Base-by-base conservation (phyloP, 2,113 vertebrate species). In the Corvus hawaiiensis region DNA sequence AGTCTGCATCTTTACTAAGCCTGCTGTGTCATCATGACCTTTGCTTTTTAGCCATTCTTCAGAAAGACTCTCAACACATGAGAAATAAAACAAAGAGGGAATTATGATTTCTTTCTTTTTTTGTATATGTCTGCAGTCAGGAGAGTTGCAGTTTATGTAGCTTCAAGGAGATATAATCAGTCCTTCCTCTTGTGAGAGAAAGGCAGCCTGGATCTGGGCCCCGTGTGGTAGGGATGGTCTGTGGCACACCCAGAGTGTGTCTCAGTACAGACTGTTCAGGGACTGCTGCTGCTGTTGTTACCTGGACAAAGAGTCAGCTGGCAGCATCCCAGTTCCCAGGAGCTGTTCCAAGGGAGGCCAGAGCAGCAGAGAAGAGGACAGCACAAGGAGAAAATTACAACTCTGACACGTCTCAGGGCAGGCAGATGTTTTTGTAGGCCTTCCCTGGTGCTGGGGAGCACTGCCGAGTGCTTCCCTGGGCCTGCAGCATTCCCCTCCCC, bases 401-500 rank as follows among this genome's bases (percentile, higher is more conserved):
- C 46, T 48, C 72, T 9, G 26, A 5, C 13, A 0, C 1, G 0
- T 10, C 54, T 37, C 37, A 4, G 84, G 73, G 44, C 19, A 23
- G 43, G 22, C 52, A 43, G 41, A 33, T 18, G 37, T 11, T 52
- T 30, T 15, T 37, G 16, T 24, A 13, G 67, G 17, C 37, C 23
- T 11, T 1, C 24, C 32, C 30, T 1, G 1, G 43, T 6, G 14
- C 58, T 5, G 46, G 49, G 74, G 43, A 88, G 46, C 56, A 5
- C 1, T 8, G 33, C 21, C 16, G 6, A 3, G 37, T 5, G 41
- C 68, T 82, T n/a, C 22, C 5, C 6, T 2, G 37, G 21, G 54
- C 51, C 87, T 68, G 35, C 72, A 85, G 49, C 13, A 2, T 19
- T 30, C 27, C 3, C 21, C 93, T 27, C 13, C 1, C 43, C 92